Conservation (phyloP, 2,888 invertebrate genomes). For the Alviniconcha strummeri region DNA sequence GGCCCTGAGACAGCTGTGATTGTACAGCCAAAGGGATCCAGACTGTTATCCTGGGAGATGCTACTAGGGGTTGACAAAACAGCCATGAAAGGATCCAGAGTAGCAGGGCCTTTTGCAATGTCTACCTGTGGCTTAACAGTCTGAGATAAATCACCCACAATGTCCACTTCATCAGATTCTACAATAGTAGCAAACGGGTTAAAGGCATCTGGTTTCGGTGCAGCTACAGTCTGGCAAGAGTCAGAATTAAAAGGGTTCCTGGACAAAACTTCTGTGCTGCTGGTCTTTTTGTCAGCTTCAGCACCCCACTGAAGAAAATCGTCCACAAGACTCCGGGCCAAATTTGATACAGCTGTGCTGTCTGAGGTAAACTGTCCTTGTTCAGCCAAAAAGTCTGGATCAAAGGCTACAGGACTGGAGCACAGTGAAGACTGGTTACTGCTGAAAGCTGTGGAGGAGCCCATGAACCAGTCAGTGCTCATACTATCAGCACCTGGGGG, state of each 20-base stretch:
- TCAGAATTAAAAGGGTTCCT: conserved; percentile 46
- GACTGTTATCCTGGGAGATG: conserved; percentile 6
- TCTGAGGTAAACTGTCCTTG: conserved; percentile 43
- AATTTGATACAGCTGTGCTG: conserved; percentile 47
- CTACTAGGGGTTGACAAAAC: not conserved
- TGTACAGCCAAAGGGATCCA: conserved; percentile 29
- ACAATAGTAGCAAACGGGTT: conserved; percentile 45
- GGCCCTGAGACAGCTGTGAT: conserved; percentile 2
- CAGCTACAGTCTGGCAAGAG: conserved; percentile 31
- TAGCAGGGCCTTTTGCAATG: not conserved
- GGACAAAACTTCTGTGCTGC: conserved; percentile 34
- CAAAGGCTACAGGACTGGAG: conserved; percentile 56
- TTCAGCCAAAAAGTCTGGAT: conserved; percentile 44
- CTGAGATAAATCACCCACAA: conserved; percentile 29
- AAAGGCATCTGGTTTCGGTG: conserved; percentile 39
- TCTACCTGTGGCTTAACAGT: not conserved
- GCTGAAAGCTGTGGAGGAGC: conserved; percentile 43
- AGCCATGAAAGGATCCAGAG: not conserved
- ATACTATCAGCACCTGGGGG: conserved; percentile 32
- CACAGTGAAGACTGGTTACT: conserved; percentile 56
- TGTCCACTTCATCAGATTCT: conserved; percentile 40
- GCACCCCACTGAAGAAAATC: conserved; percentile 57
- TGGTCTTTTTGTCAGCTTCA: conserved; percentile 33
- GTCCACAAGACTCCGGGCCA: conserved; percentile 57
- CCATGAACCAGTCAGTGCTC: conserved; percentile 43